Evolutionary conservation across 2,888 invertebrate genomes (phyloP), one percentile per base, ranked within the genome.

Genomic region (Agapostemon virescens): DNA sequence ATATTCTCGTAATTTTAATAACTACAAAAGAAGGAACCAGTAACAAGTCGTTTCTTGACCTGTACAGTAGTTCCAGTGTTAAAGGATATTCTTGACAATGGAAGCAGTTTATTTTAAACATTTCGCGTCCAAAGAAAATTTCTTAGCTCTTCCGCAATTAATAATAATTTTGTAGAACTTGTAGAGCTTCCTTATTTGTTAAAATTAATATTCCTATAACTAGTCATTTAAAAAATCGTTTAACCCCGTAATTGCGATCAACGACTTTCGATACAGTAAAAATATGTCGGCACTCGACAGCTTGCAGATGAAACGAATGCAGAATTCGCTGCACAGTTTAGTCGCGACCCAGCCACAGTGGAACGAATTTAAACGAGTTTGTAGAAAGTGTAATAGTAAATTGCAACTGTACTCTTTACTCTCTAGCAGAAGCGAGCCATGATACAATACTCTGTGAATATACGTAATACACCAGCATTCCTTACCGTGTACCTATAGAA

Each of bases 401-500:
- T 67, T 61, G 69, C 69, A 45, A 73, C 67, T 76, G 23, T 76
- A 82, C 67, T 49, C 58, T 74, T 36, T 84, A 75, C 33, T 80
- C 69, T 85, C 78, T 70, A 82, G 84, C 84, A 49, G 58, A 83
- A 84, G 84, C 81, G 70, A 52, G 52, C 58, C 66, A 23, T 49
- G 67, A 73, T 74, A 69, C 61, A 69, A 77, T 72, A 61, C 66
- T 58, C 58, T 61, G 76, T 55, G 64, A 58, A 68, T 26, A 68
- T 26, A 63, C 52, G 42, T 78, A 55, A 73, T 67, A 75, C 55
- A 73, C 69, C 55, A 71, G 42, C 42, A 36, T 63, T 73, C 73
- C 85, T 85, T 85, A 85, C 85, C 85, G 85, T 83, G 36, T 75
- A 68, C 67, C 23, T 77, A 63, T 73, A 74, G 58, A 63, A 79